Evolutionary conservation across 2,888 invertebrate genomes (phyloP).

Genomic region (Drosophila subsilvestris): DNA sequence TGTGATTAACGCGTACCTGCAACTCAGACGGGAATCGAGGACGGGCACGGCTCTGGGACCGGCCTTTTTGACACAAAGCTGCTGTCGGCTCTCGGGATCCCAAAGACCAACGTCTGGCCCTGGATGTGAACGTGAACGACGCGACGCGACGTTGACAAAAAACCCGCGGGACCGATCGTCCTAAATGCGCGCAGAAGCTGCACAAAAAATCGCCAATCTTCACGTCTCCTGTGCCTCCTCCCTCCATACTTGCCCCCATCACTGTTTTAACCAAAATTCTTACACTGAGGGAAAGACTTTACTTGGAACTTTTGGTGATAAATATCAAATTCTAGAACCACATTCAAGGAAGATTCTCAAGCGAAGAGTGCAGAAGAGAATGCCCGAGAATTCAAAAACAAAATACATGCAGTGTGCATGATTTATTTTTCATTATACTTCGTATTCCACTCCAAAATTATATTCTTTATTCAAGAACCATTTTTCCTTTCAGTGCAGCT

Average conservation of each 20-base stretch:
- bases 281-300: not conserved
- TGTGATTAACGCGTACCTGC: slow-evolving; percentile 73
- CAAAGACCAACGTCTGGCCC: not conserved
- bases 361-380: no score
- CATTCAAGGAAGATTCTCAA: no score
- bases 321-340: no score
- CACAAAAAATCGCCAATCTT: slow-evolving; percentile 65
- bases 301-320: not conserved
- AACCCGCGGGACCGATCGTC: slow-evolving; percentile 42
- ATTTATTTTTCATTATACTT: no score
- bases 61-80: slow-evolving; percentile 63
- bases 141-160: slow-evolving; percentile 53
- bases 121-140: not conserved
- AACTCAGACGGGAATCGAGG: slow-evolving; percentile 46
- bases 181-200: slow-evolving; percentile 73
- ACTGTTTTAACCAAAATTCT: not conserved
- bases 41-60: slow-evolving; percentile 24
- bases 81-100: slow-evolving; percentile 11
- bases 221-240: not conserved
- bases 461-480: not conserved
- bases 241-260: not conserved
- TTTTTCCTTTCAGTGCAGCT: not conserved
- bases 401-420: no score
- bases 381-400: no score
- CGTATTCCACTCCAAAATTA: no score